Evolutionary conservation across 2,113 vertebrate species (phyloP).

Genomic region (Nothobranchius furzeri): DNA sequence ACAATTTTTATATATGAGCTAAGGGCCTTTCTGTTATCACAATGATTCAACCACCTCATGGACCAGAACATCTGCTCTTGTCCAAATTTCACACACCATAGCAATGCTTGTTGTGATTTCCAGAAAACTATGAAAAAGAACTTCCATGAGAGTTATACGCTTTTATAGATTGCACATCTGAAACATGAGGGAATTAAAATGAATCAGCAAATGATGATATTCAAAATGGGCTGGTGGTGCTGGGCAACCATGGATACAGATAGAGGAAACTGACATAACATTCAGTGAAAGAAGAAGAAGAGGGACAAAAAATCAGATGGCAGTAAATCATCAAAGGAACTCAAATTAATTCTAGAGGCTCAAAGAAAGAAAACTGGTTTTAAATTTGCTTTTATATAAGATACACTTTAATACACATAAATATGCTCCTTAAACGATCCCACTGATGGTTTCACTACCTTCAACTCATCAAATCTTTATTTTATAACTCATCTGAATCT

Average conservation of each 20-base stretch:
- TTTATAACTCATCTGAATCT: too few relatives aligned
- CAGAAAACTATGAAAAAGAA: constrained; percentile 57
- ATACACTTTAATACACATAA: too few relatives aligned
- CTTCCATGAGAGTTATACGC: constrained; percentile 56
- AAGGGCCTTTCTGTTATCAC: constrained; percentile 50
- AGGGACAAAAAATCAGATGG: too few relatives aligned
- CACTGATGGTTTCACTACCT: too few relatives aligned
- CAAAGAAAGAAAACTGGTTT: constrained; percentile 25
- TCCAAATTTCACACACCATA: constrained; percentile 63
- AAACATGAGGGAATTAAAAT: not conserved
- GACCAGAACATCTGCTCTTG: constrained; percentile 47
- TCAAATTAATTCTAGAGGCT: constrained; percentile 6
- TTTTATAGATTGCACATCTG: constrained; percentile 38
- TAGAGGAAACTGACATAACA: not conserved
- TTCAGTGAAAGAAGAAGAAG: not conserved
- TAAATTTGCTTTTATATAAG: not conserved
- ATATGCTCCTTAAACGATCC: too few relatives aligned
- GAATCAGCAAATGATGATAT: constrained; percentile 14
- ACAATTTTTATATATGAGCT: constrained; percentile 55
- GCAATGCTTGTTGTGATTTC: constrained; percentile 60
- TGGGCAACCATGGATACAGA: constrained; percentile 21
- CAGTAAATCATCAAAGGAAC: not conserved
- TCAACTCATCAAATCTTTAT: too few relatives aligned
- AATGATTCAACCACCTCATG: constrained; percentile 39
- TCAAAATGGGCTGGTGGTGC: constrained; percentile 18